Percentiles rank a stretch among this genome's conserved stretches.
Evolutionary conservation across 2,797 vertebrate genomes (phyloP).

Genomic region (Pseudochirops cupreus): DNA sequence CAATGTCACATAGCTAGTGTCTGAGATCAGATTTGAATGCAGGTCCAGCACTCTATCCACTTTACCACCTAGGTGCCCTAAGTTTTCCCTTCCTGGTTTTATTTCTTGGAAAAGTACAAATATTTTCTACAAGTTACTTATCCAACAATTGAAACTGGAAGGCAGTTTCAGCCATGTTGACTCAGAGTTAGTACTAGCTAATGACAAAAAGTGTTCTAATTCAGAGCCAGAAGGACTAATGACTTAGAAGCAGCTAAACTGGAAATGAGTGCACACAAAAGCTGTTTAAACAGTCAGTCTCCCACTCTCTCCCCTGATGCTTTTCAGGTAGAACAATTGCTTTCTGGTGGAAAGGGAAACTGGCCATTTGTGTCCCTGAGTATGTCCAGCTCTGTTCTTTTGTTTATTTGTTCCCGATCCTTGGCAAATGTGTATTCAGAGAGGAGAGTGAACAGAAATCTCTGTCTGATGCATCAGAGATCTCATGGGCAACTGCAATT

Average conservation of each 20-base stretch:
- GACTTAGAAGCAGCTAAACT: background rate
- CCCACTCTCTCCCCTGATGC: background rate
- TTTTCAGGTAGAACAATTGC: background rate
- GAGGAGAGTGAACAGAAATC: background rate
- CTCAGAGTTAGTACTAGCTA: background rate
- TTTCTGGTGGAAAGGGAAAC: background rate
- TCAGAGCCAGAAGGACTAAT: background rate
- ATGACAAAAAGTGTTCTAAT: background rate
- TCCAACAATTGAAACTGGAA: background rate
- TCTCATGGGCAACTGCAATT: background rate
- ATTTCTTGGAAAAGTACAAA: background rate
- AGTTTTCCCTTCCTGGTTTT: background rate
- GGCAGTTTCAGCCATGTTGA: background rate
- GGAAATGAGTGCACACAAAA: background rate
- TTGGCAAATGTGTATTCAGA: background rate
- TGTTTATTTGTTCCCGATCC: background rate
- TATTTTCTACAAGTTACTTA: background rate
- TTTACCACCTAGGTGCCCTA: background rate
- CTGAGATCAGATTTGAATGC: background rate
- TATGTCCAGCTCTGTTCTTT: background rate
- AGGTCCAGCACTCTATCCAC: background rate
- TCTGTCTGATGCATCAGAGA: background rate
- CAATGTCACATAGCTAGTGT: background rate
- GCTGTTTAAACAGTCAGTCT: background rate
- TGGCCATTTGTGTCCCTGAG: background rate